These are phyloP conservation scores for Hycleus cichorii DNA, from an alignment of 1,140 invertebrate species.

Conservation along the genomic window DNA sequence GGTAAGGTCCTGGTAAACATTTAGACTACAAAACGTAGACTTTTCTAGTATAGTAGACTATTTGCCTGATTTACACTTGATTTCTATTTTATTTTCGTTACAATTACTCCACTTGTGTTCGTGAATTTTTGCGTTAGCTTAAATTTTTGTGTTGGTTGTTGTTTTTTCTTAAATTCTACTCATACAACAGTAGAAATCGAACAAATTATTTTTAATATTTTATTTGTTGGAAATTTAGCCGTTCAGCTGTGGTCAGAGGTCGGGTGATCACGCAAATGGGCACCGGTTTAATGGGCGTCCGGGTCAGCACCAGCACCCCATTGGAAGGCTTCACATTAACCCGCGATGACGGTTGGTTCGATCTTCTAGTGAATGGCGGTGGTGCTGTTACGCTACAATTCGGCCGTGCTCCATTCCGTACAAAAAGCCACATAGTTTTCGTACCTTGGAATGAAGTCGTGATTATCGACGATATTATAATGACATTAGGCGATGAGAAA, in stretches of 20 bases:
- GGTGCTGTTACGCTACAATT: slow-evolving; percentile 92
- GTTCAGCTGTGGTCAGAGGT: slow-evolving; percentile 91
- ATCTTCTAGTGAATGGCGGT: slow-evolving; percentile 94
- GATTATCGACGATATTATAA: slow-evolving; percentile 79
- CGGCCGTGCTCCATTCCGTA: slow-evolving; percentile 83
- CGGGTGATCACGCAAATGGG: slow-evolving; percentile 84
- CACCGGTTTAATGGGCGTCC: slow-evolving; percentile 86
- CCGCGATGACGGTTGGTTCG: slow-evolving; percentile 88
- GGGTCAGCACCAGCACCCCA: slow-evolving; percentile 83
- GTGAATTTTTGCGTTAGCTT: slow-evolving; percentile 28
- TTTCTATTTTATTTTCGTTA: slow-evolving; percentile 18
- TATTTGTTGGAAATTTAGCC: slow-evolving; percentile 53
- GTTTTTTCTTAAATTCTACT: not conserved
- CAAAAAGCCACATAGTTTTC: slow-evolving; percentile 83
- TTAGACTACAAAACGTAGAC: slow-evolving; percentile 1
- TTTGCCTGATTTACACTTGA: slow-evolving; percentile 22
- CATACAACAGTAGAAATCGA: not conserved
- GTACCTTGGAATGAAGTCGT: slow-evolving; percentile 97
- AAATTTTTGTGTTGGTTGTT: slow-evolving; percentile 16
- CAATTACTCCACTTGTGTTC: slow-evolving; percentile 34
- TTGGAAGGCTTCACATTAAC: slow-evolving; percentile 92
- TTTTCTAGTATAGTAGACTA: slow-evolving; percentile 7
- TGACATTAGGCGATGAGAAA: slow-evolving; percentile 78
- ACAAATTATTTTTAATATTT: not conserved
- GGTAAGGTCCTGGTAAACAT: slow-evolving; percentile 61